Conservation (phyloP, 2,888 invertebrate species). For the Patella ulyssiponensis region DNA sequence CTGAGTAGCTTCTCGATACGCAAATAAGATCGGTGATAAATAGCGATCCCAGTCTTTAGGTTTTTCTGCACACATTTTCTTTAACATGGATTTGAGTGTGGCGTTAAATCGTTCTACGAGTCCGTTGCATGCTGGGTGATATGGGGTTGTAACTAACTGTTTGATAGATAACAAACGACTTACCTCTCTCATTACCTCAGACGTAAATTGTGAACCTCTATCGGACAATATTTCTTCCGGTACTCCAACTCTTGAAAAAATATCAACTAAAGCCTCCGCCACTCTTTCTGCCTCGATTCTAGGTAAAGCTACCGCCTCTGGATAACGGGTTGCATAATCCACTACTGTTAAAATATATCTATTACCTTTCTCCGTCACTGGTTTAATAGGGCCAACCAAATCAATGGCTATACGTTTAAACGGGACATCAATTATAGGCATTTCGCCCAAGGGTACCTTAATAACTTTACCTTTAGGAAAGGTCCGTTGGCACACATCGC, state of each 20-base stretch:
- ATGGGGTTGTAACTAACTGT: constrained; percentile 32
- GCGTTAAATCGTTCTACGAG: constrained; percentile 32
- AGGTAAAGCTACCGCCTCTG: constrained; percentile 41
- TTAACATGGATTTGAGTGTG: constrained; percentile 39
- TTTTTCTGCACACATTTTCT: constrained; percentile 33
- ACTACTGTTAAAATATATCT: constrained; percentile 24
- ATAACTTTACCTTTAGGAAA: neutral
- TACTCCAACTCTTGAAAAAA: constrained; percentile 38
- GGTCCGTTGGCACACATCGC: constrained; percentile 15
- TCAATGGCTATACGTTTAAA: constrained; percentile 17
- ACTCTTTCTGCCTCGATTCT: constrained; percentile 39
- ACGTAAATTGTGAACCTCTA: constrained; percentile 43
- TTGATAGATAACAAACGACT: neutral
- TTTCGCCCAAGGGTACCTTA: neutral
- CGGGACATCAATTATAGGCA: constrained; percentile 13
- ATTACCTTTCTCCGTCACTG: constrained; percentile 30
- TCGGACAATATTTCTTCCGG: constrained; percentile 44
- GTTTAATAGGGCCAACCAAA: constrained; percentile 6
- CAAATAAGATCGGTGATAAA: constrained; percentile 35
- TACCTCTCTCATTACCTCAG: constrained; percentile 38
- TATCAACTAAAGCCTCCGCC: constrained; percentile 42
- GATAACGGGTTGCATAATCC: constrained; percentile 45
- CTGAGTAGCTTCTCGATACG: constrained; percentile 34
- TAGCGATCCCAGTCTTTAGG: constrained; percentile 45
- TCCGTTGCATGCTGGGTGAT: constrained; percentile 31